Conservation (phyloP, 2,888 invertebrate species). For the Tortrix viridana region DNA sequence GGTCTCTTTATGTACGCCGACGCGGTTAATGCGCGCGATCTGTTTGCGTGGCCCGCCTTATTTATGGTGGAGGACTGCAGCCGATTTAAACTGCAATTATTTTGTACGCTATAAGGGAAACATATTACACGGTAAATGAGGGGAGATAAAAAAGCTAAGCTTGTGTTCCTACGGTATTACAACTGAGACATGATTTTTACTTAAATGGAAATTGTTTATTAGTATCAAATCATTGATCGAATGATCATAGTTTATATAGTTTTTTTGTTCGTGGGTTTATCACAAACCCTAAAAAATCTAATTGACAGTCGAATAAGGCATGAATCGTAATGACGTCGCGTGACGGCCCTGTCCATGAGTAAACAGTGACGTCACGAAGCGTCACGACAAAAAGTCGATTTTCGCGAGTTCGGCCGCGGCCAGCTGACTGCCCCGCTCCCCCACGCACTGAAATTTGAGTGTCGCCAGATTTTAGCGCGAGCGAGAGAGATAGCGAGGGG, state of each 20-base stretch:
- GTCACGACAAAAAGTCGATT: conserved; percentile 85
- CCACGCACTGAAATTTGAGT: conserved; percentile 73
- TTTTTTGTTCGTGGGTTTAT: not conserved
- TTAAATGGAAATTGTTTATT: too few relatives aligned
- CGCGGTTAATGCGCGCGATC: conserved; percentile 83
- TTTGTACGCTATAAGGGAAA: conserved; percentile 71
- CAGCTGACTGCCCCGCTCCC: conserved; percentile 77
- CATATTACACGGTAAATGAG: conserved; percentile 71
- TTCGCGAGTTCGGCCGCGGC: conserved; percentile 82
- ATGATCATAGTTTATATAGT: not conserved
- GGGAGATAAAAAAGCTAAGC: conserved; percentile 45
- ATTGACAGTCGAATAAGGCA: conserved; percentile 28
- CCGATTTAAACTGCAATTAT: conserved; percentile 83
- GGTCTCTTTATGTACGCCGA: conserved; percentile 84
- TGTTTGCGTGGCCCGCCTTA: conserved; percentile 80
- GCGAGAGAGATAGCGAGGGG: conserved; percentile 50
- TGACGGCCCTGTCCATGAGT: conserved; percentile 70
- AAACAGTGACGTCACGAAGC: conserved; percentile 84
- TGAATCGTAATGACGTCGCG: conserved; percentile 47
- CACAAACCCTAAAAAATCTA: conserved; percentile 9
- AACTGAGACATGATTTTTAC: not conserved
- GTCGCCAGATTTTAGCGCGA: conserved; percentile 74
- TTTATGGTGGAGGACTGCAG: conserved; percentile 78
- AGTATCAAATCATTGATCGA: too few relatives aligned
- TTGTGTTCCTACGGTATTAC: not conserved